Conservation (phyloP, 2,113 vertebrate species). For the Hystrix cristata region DNA sequence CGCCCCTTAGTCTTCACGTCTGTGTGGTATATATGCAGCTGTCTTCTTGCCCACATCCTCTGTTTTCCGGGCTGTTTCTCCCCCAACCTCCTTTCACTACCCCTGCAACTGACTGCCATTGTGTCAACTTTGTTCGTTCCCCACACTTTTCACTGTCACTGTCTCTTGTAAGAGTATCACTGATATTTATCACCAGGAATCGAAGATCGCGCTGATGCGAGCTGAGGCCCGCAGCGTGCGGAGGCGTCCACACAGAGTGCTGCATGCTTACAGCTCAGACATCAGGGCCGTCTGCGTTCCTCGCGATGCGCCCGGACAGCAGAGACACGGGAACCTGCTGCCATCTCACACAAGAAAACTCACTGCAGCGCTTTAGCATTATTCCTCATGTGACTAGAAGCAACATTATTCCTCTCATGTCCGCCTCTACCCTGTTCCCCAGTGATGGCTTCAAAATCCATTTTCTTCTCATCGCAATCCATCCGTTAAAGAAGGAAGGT, state of each 20-base stretch:
- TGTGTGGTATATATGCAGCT: not conserved
- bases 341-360: not conserved
- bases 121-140: not conserved
- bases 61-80: not conserved
- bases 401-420: not conserved
- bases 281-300: not conserved
- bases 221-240: not conserved
- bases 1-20: not conserved
- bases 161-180: not conserved
- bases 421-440: not conserved
- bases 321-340: too few species aligned
- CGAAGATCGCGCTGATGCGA: not conserved
- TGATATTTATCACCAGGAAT: not conserved
- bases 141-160: not conserved
- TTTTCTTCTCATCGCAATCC: not conserved
- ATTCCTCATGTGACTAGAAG: not conserved
- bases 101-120: not conserved
- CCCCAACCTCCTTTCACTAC: not conserved
- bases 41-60: not conserved
- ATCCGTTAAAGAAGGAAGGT: not conserved
- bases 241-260: not conserved
- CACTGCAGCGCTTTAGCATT: not conserved
- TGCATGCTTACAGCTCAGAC: not conserved
- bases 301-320: not conserved
- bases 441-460: not conserved